phyloP scores from a whole-genome alignment of 2,113 vertebrate species.

The Meriones unguiculatus region DNA sequence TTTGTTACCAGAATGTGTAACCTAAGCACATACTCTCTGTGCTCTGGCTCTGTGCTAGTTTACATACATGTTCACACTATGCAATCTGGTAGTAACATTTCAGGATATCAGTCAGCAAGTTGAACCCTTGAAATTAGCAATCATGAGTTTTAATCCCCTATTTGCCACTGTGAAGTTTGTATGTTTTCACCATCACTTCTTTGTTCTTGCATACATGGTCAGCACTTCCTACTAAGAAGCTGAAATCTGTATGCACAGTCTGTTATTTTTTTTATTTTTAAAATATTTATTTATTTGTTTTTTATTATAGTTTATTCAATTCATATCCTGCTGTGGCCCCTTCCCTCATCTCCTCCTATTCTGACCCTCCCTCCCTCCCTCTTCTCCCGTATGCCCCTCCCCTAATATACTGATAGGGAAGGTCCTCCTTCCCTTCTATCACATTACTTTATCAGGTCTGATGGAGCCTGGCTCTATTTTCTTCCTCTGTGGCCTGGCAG shows the following conservation, averaged over 20 bases:
- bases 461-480: no score
- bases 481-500: no score
- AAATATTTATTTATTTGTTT: no score
- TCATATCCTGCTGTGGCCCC: no score
- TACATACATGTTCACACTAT: background rate
- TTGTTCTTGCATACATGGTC: background rate
- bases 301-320: no score
- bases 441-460: no score
- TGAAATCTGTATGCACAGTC: no score
- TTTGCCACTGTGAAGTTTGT: fast-evolving
- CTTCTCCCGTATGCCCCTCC: no score
- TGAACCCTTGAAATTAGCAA: background rate
- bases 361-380: no score
- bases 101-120: background rate
- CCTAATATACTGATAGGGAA: no score
- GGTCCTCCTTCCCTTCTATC: no score
- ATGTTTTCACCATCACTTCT: background rate
- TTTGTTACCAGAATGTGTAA: background rate
- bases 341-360: no score
- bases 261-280: background rate
- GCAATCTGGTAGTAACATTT: background rate
- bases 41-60: background rate
- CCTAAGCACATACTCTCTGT: background rate
- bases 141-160: background rate
- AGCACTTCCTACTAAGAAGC: background rate